These are phyloP conservation scores for Isurus oxyrinchus DNA, from an alignment of 2,113 vertebrate species.

Conservation along the genomic window DNA sequence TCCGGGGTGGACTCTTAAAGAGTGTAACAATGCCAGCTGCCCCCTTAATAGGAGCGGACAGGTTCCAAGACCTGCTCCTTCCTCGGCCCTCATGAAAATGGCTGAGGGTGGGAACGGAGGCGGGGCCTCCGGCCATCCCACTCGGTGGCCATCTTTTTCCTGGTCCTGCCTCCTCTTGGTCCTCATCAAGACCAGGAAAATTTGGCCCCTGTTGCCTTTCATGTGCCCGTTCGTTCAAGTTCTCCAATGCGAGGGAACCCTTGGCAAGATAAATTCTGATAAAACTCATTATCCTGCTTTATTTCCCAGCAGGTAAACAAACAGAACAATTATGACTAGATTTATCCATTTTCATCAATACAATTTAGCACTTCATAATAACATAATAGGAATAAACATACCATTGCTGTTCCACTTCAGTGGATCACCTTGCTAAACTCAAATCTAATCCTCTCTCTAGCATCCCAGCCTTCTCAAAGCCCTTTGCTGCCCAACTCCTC, in stretches of 20 bases:
- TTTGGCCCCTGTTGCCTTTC: background rate
- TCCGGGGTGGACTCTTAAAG: no score
- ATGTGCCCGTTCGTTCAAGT: background rate
- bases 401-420: background rate
- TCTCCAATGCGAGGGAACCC: background rate
- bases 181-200: no score
- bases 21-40: no score
- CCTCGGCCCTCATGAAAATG: no score
- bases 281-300: background rate
- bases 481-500: background rate
- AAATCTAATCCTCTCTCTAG: background rate
- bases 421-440: background rate
- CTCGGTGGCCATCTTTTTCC: no score
- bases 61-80: no score
- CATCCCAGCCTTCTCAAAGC: background rate
- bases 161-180: no score
- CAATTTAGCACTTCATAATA: background rate
- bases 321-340: background rate
- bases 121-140: no score
- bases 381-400: background rate
- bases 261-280: background rate
- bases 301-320: background rate
- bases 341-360: background rate
- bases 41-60: no score
- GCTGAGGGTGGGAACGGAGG: no score